These are phyloP conservation scores for Habropoda laboriosa DNA, from an alignment of 1,140 invertebrate genomes.

Conservation along the genomic window DNA sequence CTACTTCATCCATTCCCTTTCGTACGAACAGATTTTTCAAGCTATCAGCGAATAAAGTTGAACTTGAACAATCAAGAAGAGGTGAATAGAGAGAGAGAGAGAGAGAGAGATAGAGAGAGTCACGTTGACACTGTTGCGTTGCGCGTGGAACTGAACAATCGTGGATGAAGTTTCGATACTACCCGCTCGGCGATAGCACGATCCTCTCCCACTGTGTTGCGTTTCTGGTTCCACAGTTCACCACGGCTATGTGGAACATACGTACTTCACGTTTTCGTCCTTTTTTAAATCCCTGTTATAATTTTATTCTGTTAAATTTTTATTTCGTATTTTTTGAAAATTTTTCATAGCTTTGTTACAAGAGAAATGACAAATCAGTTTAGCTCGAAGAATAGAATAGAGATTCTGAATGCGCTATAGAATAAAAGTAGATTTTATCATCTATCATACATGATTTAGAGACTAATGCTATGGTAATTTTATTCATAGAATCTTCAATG, in stretches of 20 bases:
- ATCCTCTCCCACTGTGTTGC: conserved; percentile 45
- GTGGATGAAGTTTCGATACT: conserved; percentile 21
- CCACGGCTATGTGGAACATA: background rate
- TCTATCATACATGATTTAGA: too few species aligned
- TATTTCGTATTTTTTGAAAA: too few species aligned
- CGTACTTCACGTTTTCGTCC: background rate
- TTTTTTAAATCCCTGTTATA: background rate
- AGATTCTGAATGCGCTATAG: background rate
- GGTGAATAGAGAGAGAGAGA: background rate
- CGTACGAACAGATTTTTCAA: background rate
- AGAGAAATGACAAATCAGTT: too few species aligned
- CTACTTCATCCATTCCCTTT: background rate
- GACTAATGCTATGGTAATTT: background rate
- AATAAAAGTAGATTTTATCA: background rate
- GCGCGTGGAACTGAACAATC: conserved; percentile 51
- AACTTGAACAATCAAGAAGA: background rate
- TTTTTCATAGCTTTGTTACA: too few species aligned
- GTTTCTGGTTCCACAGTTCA: conserved; percentile 15
- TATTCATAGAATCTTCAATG: background rate
- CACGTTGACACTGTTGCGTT: conserved; percentile 37
- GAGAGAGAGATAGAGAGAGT: background rate
- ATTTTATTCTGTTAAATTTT: too few species aligned
- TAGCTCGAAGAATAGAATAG: too few species aligned
- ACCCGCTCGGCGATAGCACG: conserved; percentile 39
- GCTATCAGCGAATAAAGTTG: background rate